phyloP scores from a whole-genome alignment of 2,797 vertebrate genomes.

The Alexandromys oeconomus region DNA sequence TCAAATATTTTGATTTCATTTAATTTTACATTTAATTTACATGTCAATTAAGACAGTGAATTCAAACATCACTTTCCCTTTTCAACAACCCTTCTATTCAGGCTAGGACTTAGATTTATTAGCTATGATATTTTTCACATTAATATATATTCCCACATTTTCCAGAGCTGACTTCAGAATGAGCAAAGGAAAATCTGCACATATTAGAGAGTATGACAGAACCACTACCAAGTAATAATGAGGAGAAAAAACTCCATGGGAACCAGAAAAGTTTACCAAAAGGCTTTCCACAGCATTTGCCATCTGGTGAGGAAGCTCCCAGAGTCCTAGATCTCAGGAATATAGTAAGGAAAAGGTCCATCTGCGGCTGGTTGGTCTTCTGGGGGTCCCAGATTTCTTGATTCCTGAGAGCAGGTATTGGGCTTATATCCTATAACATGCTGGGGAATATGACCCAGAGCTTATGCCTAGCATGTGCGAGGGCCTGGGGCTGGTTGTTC shows the following conservation, averaged over 20 bases:
- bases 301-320: not conserved
- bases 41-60: not conserved
- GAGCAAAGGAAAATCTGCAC: constrained; percentile 4
- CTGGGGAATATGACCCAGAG: not conserved
- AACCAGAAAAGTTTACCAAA: not conserved
- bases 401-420: not conserved
- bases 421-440: not conserved
- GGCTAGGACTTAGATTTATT: constrained; percentile 9
- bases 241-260: not conserved
- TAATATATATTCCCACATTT: not conserved
- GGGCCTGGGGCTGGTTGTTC: no score
- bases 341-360: not conserved
- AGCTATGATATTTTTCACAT: constrained; percentile 10
- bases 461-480: not conserved
- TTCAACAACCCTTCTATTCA: not conserved
- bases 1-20: constrained; percentile 54
- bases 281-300: not conserved
- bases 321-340: not conserved
- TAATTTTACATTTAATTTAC: constrained; percentile 49
- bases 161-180: not conserved
- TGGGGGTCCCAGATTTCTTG: not conserved
- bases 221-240: not conserved
- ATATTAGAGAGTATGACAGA: not conserved
- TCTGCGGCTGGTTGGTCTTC: not conserved
- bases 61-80: not conserved